Conservation (phyloP, 1,140 invertebrate genomes). For the Macrocentrus cingulum region DNA sequence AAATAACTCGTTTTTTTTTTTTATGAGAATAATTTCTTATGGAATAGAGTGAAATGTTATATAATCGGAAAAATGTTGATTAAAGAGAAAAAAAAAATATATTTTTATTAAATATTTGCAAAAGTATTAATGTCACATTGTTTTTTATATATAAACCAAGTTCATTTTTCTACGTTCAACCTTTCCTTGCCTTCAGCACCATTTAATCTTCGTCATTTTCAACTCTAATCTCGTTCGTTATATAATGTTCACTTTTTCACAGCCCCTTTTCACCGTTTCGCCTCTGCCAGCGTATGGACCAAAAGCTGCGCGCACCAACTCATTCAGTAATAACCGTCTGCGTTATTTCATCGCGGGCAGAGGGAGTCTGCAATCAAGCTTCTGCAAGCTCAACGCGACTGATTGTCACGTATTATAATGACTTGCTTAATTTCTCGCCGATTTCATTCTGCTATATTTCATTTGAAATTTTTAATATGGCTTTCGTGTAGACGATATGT, state of each 20-base stretch:
- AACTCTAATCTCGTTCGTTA: slow-evolving; percentile 6
- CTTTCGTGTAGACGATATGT: background rate
- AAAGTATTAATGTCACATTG: too few relatives aligned
- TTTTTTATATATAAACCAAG: too few relatives aligned
- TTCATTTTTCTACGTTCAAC: slow-evolving; percentile 5
- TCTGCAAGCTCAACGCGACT: background rate
- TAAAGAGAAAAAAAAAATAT: too few relatives aligned
- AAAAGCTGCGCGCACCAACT: background rate
- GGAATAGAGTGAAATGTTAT: too few relatives aligned
- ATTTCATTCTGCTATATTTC: background rate
- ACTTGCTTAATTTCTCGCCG: background rate
- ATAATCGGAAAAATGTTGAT: too few relatives aligned
- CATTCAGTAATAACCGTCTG: background rate
- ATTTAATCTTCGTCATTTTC: slow-evolving; percentile 16
- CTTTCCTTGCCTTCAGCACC: slow-evolving; percentile 6
- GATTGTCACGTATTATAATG: slow-evolving; percentile 11
- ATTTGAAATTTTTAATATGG: too few relatives aligned
- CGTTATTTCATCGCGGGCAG: background rate
- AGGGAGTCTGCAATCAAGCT: background rate
- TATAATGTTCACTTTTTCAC: slow-evolving; percentile 11
- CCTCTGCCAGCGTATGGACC: background rate
- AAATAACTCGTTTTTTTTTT: too few relatives aligned
- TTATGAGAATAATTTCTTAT: too few relatives aligned
- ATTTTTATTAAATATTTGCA: too few relatives aligned
- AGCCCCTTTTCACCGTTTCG: background rate